Evolutionary conservation across 2,888 invertebrate species (phyloP), one percentile per base, ranked within the genome.

Genomic region (Drosophila neotestacea): DNA sequence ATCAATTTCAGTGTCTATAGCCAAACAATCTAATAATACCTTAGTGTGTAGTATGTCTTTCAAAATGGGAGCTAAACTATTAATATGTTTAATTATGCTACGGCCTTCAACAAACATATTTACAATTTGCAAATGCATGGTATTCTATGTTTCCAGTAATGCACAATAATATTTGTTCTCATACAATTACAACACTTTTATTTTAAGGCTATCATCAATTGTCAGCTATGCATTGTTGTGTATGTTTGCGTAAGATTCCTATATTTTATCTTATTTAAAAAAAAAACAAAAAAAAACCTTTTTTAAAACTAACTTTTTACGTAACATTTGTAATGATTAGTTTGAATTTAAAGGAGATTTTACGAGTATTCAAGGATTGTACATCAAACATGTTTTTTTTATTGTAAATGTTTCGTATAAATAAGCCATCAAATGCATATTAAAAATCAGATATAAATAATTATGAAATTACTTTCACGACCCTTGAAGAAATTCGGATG

Each of bases 371-470:
- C 65, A 52, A 42, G 46, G 48, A 74, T 42, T 76, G 62, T 69
- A 75, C 65, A 77, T 75, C 69, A 66, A 79, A 60, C 44, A 64
- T 64, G 48, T 64, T 59, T 60, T 60, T 77, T 60, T 77, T 60
- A 64, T 61, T 76, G 79, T 76, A 79, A 76, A 79, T 76, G 76
- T 79, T 76, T 75, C 62, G 62, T 77, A 77, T 79, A 74, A 48
- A 58, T 76, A 76, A 76, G 76, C 56, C 76, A 79, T 79, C 64
- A 64, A 70, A 59, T 79, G 66, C 80, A 61, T 67, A 72, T 80
- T 80, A 80, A 77, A 77, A 77, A 66, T 71, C 72, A 70, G 72
- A 81, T 52, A 69, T 76, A 77, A 75, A 62, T 71, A 73, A 66
- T 54, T 59, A 58, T 42, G 30, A 27, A 56, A 44, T 66, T 56